Conservation (phyloP, 2,797 vertebrate genomes). For the Paedocypris micromegethes region DNA sequence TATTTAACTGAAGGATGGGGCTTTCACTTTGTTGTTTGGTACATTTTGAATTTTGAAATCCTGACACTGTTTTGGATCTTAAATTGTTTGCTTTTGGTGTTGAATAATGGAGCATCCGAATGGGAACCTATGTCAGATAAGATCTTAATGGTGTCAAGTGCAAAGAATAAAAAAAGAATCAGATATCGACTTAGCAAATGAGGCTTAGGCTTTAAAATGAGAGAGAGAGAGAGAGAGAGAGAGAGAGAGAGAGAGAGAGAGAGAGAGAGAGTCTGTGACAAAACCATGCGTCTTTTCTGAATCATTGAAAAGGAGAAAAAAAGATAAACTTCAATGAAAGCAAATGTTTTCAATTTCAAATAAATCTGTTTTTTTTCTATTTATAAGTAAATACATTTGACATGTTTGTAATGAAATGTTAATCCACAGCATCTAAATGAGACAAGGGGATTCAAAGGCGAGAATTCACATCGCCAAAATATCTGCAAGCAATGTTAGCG, state of each 20-base stretch:
- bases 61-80: constrained; percentile 46
- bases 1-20: not conserved
- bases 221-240: not conserved
- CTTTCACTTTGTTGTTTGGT: constrained; percentile 1
- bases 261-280: not conserved
- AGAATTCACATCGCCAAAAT: too few relatives aligned
- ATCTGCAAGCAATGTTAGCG: too few relatives aligned
- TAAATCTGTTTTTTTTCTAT: too few relatives aligned
- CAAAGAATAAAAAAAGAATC: constrained; percentile 48
- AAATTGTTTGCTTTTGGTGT: constrained; percentile 52
- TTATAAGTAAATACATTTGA: too few relatives aligned
- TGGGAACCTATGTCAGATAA: constrained; percentile 50
- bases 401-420: too few relatives aligned
- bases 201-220: not conserved
- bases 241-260: constrained; percentile 16
- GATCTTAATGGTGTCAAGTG: constrained; percentile 60
- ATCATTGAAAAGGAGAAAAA: too few relatives aligned
- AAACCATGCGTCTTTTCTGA: too few relatives aligned
- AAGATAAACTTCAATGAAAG: too few relatives aligned
- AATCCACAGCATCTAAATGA: too few relatives aligned
- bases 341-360: too few relatives aligned
- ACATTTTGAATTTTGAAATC: constrained; percentile 5
- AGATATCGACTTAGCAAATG: constrained; percentile 46
- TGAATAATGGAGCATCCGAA: constrained; percentile 56
- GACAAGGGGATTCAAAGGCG: too few relatives aligned